Conservation (phyloP, 2,797 vertebrate species). For the Natrix natrix region DNA sequence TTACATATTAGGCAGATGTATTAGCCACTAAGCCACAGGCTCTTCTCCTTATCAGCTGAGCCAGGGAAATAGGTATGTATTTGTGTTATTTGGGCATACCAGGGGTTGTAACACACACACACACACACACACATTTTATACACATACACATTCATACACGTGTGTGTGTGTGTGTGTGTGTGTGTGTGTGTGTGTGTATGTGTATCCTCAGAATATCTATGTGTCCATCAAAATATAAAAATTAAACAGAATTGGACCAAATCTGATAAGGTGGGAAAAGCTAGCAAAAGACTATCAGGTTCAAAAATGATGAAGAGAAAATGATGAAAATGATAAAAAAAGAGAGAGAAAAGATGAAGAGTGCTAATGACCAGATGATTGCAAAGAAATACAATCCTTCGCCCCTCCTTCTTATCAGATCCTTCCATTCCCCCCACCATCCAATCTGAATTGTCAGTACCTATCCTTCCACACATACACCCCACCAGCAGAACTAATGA, state of each 20-base stretch:
- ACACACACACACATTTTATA: too few species aligned
- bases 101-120: too few species aligned
- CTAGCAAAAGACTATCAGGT: background rate
- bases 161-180: too few species aligned
- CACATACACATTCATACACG: too few species aligned
- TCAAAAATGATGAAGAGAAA: background rate
- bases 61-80: too few species aligned
- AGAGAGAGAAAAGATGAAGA: background rate
- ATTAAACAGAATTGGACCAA: background rate
- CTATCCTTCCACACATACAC: background rate
- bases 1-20: too few species aligned
- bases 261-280: background rate
- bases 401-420: too few species aligned
- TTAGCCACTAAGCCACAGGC: too few species aligned
- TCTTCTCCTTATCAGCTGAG: too few species aligned
- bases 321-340: background rate
- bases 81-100: too few species aligned
- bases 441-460: background rate
- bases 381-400: background rate
- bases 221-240: background rate
- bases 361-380: background rate
- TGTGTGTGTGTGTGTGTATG: too few species aligned
- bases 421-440: background rate
- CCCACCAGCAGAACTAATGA: background rate
- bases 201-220: background rate